phyloP scores from a whole-genome alignment of 2,113 vertebrate species.

The Macrotis lagotis region DNA sequence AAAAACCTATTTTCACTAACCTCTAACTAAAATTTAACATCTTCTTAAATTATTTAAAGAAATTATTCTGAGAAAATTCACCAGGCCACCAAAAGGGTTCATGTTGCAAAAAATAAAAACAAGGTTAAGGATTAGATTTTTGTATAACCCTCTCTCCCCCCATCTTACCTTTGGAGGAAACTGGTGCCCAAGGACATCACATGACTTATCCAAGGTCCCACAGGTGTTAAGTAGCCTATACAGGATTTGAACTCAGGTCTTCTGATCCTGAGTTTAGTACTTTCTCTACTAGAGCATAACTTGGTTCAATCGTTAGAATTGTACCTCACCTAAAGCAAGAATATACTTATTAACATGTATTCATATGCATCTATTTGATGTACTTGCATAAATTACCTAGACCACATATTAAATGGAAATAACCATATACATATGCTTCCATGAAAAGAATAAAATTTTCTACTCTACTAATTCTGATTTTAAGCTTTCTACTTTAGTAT shows the following conservation, averaged over 20 bases:
- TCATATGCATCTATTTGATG: not conserved
- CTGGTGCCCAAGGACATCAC: not conserved
- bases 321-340: not conserved
- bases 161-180: not conserved
- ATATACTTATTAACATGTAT: not conserved
- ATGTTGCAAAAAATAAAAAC: not conserved
- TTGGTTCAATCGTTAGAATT: not conserved
- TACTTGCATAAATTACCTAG: not conserved
- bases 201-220: not conserved
- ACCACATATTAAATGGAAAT: not conserved
- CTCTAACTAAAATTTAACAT: not conserved
- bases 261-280: not conserved
- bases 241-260: not conserved
- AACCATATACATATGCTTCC: not conserved
- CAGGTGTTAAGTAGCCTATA: not conserved
- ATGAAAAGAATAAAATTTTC: slow-evolving; percentile 4
- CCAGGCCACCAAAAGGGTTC: not conserved
- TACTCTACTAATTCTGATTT: not conserved
- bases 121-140: not conserved
- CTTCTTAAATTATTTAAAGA: not conserved
- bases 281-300: not conserved
- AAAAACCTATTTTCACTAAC: not conserved
- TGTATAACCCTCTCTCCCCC: not conserved
- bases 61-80: not conserved
- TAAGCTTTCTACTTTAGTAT: not conserved